phyloP scores from a whole-genome alignment of 2,113 vertebrate species.

The pig (Sus scrofa) region T2T-Sscrofa CM000820.6:36575001-36575500 shows the following conservation, averaged over 20 bases:
- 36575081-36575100: neutral
- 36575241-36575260: neutral
- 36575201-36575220: neutral
- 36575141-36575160: neutral
- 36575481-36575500: no score
- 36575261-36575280: neutral
- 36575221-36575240: conserved; percentile 5
- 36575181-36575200: neutral
- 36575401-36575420: neutral
- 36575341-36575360: neutral
- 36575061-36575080: neutral
- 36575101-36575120: neutral
- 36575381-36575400: neutral
- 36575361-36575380: neutral
- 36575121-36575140: neutral
- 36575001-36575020: neutral
- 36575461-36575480: no score
- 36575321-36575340: neutral
- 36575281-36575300: neutral
- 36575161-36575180: conserved; percentile 1
- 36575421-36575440: neutral
- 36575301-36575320: neutral
- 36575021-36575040: neutral
- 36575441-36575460: no score
- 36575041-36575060: neutral